Evolutionary conservation across 2,113 vertebrate genomes (phyloP).

Genomic region (Chaetodon auriga): DNA sequence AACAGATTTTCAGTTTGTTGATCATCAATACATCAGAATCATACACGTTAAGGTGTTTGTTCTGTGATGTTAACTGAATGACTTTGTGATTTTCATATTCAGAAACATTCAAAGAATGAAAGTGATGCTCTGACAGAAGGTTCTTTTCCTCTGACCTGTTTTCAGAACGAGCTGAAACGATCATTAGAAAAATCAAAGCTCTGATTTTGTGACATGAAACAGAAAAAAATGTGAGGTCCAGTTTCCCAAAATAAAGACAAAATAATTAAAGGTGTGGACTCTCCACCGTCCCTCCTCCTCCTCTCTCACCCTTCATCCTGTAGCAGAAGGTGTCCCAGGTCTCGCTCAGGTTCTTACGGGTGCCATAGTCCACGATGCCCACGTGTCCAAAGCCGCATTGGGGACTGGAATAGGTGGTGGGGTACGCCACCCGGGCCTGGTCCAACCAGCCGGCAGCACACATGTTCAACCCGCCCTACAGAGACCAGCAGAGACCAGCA

Average conservation of each 20-base stretch:
- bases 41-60: no score
- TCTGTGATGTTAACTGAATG: no score
- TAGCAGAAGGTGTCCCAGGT: conserved; percentile 96
- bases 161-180: no score
- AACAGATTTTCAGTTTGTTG: not conserved
- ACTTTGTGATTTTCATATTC: no score
- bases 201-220: no score
- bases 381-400: conserved; percentile 90
- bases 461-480: conserved; percentile 89
- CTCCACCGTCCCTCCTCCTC: not conserved
- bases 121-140: no score
- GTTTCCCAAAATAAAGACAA: no score
- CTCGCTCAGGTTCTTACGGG: conserved; percentile 87
- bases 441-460: conserved; percentile 93
- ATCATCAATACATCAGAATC: not conserved
- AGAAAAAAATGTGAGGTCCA: no score
- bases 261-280: no score
- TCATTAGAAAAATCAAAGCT: no score
- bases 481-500: conserved; percentile 12
- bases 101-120: no score
- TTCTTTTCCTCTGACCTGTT: no score
- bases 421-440: conserved; percentile 87
- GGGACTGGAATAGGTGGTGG: conserved; percentile 88
- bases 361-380: conserved; percentile 93
- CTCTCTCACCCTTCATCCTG: conserved; percentile 89